These are phyloP conservation scores for Agrotis segetum DNA, from an alignment of 2,888 invertebrate species.

Conservation along the genomic window DNA sequence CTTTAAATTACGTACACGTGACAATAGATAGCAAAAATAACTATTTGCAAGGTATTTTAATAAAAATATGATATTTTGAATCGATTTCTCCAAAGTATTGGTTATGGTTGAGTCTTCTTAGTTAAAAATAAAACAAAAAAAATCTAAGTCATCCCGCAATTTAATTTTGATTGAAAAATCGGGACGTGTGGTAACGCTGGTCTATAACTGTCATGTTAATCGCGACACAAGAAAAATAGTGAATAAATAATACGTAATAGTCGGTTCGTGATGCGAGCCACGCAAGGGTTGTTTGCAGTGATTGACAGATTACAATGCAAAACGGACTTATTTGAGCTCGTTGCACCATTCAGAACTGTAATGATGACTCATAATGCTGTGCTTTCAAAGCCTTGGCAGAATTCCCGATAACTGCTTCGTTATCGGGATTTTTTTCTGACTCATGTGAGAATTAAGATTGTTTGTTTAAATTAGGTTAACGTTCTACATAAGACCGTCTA, in stretches of 20 bases:
- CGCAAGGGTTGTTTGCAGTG: constrained; percentile 7
- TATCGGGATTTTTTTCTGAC: constrained; percentile 34
- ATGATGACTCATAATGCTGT: constrained; percentile 25
- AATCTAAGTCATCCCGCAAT: too few relatives aligned
- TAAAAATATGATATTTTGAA: too few relatives aligned
- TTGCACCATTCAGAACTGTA: background rate
- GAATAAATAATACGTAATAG: constrained; percentile 13
- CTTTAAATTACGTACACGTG: too few relatives aligned
- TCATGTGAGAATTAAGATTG: constrained; percentile 21
- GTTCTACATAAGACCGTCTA: background rate
- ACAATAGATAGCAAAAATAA: too few relatives aligned
- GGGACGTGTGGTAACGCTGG: too few relatives aligned
- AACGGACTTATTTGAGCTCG: background rate
- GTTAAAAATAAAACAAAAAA: too few relatives aligned
- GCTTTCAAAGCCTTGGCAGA: constrained; percentile 30
- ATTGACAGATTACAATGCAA: background rate
- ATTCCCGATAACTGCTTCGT: constrained; percentile 30
- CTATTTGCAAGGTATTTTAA: too few relatives aligned
- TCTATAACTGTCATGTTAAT: constrained; percentile 21
- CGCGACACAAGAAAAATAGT: background rate
- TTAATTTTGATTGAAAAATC: too few relatives aligned
- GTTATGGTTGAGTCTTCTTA: too few relatives aligned
- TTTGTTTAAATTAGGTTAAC: background rate
- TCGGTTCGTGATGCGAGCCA: background rate
- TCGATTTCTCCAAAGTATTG: too few relatives aligned